phyloP scores from a whole-genome alignment of 1,140 invertebrate species.

The Berghia stephanieae region DNA sequence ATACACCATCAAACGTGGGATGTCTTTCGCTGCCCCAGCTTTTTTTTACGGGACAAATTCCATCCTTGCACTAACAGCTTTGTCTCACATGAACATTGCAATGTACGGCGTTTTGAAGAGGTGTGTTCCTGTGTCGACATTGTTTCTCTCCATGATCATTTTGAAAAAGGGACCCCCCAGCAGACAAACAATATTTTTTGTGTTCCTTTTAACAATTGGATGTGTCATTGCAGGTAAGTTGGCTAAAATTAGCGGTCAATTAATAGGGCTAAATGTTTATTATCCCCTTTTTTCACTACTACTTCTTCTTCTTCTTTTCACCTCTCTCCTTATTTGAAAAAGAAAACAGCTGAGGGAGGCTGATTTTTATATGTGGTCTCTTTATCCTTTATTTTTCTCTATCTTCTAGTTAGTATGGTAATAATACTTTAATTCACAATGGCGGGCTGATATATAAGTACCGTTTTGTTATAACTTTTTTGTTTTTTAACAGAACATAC shows the following conservation, averaged over 20 bases:
- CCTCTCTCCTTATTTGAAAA: too few species aligned
- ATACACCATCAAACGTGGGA: conserved; percentile 62
- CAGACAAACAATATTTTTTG: conserved; percentile 58
- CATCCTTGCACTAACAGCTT: conserved; percentile 66
- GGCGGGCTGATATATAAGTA: too few species aligned
- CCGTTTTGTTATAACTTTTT: too few species aligned
- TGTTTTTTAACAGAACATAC: too few species aligned
- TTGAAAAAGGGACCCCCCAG: conserved; percentile 65
- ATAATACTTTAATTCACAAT: too few species aligned
- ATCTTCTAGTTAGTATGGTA: too few species aligned
- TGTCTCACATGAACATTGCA: conserved; percentile 71
- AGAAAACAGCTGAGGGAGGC: too few species aligned
- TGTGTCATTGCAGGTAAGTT: conserved; percentile 69
- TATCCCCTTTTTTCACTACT: not conserved
- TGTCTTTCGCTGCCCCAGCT: conserved; percentile 65
- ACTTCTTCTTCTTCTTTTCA: too few species aligned
- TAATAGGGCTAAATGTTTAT: not conserved
- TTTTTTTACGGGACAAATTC: conserved; percentile 68
- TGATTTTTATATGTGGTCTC: too few species aligned
- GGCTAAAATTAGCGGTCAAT: not conserved
- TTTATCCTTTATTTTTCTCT: too few species aligned
- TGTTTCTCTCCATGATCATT: conserved; percentile 65
- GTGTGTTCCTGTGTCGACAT: conserved; percentile 68
- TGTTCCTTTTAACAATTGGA: conserved; percentile 65
- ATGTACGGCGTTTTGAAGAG: conserved; percentile 71